These are phyloP conservation scores for Schizotus pectinicornis DNA, from an alignment of 2,888 invertebrate genomes.

Conservation along the genomic window DNA sequence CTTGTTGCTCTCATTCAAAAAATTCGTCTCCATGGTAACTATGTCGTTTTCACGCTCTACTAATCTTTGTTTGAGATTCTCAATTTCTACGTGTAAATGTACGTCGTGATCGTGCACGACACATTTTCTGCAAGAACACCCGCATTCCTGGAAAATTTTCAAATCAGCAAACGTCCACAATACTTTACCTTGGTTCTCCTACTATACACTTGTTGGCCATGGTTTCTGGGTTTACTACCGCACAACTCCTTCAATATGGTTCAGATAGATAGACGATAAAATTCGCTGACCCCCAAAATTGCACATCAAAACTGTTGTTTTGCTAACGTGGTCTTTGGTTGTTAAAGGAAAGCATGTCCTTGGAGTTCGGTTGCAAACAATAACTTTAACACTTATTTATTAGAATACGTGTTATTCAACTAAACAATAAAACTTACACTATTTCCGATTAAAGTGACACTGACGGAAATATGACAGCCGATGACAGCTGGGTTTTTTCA, in stretches of 20 bases:
- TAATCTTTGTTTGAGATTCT: constrained; percentile 81
- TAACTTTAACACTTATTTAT: too few species aligned
- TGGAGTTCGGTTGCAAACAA: too few species aligned
- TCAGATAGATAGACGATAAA: too few species aligned
- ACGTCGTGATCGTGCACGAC: constrained; percentile 61
- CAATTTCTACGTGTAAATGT: constrained; percentile 86
- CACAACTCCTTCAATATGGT: constrained; percentile 1
- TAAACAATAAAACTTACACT: too few species aligned
- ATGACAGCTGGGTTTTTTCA: too few species aligned
- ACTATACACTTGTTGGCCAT: constrained; percentile 41
- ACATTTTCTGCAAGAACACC: constrained; percentile 65
- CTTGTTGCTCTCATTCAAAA: constrained; percentile 70
- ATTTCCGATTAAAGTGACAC: too few species aligned
- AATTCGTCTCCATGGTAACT: constrained; percentile 84
- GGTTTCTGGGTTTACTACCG: constrained; percentile 17
- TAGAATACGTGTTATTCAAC: too few species aligned
- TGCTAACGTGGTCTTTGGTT: too few species aligned
- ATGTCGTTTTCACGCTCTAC: constrained; percentile 84
- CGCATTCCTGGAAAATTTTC: constrained; percentile 62
- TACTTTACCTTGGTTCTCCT: constrained; percentile 4
- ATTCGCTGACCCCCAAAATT: too few species aligned
- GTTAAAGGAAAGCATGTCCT: too few species aligned
- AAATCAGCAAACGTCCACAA: constrained; percentile 32
- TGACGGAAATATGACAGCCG: too few species aligned
- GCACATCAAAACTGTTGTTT: too few species aligned